Base-by-base conservation (phyloP, 1,140 invertebrate species). In the Ips typographus region DNA sequence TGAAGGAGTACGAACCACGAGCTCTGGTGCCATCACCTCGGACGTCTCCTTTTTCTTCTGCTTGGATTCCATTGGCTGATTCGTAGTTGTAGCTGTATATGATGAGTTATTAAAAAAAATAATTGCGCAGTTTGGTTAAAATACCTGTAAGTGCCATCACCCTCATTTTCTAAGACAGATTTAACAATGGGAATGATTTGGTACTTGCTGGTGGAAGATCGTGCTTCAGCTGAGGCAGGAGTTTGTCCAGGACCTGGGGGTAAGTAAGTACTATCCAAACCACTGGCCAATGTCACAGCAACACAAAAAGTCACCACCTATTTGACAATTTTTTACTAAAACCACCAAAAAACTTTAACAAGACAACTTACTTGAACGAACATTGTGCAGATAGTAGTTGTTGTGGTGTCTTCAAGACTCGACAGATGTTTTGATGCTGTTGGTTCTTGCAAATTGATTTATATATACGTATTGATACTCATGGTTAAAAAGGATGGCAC, bases 1-100 rank as follows among this genome's bases (percentile, higher is more conserved):
- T 78, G 57, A 75, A 80, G 43, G 77, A 72, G 68, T 74, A 80
- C 2, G 77, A 75, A n/a, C 79, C 78, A 67, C 76, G 72, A n/a
- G 77, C 70, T 68, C 70, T 75, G 47, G 75, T 71, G 39, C 77
- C 74, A n/a, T 77, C 76, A 40, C 76, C 70, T 40, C 80, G 78
- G 0, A 81, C 83, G 74, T 77, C 76, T 51, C 87, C 86, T 51
- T 77, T 76, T 70, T 87, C 86, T 69, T 87, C 77, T 5, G 81
- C 83, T 2, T 77, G 64, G 59, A 87, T 88, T 6, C 85, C 84
- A 70, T 88, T 86, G 3, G 78, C 84, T 2, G 84, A 86, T 75
- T 87, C 85, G 73, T 82, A 88, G 22, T 82, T 81, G 76, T 84
- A 85, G 70, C 83, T 83, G 77, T 8, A 52, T 40, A 47, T 41